These are phyloP conservation scores for Pristiophorus japonicus DNA, from an alignment of 2,113 vertebrate genomes.

Conservation along the genomic window DNA sequence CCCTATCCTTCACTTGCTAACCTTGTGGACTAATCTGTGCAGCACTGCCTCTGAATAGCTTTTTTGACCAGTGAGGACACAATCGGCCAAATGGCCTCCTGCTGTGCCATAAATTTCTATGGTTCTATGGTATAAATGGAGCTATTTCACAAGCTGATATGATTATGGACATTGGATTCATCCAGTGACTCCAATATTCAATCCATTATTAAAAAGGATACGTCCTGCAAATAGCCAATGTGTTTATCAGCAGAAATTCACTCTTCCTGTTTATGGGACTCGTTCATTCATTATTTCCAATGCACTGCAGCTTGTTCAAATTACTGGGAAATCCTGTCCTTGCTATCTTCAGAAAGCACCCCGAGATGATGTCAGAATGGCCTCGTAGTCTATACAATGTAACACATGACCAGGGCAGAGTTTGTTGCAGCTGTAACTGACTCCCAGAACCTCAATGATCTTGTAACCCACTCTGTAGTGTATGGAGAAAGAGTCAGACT, in stretches of 20 bases:
- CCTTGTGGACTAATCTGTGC: too few species aligned
- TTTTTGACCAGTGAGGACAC: too few species aligned
- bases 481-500: too few species aligned
- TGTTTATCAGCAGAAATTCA: background rate
- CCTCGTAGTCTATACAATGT: background rate
- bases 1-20: too few species aligned
- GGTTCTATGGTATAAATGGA: background rate
- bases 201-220: background rate
- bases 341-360: background rate
- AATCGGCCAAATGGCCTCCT: too few species aligned
- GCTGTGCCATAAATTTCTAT: too few species aligned
- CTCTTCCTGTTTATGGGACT: background rate
- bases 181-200: background rate
- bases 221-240: background rate
- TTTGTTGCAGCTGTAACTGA: background rate
- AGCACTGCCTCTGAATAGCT: too few species aligned
- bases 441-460: background rate
- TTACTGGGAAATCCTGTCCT: background rate
- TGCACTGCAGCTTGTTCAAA: background rate
- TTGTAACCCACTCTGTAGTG: too few species aligned
- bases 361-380: background rate
- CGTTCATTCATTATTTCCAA: background rate
- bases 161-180: background rate
- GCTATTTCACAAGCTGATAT: background rate
- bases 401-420: background rate